Evolutionary conservation across 2,888 invertebrate genomes (phyloP), one percentile per base, ranked within the genome.

Genomic region (Mimachlamys varia): DNA sequence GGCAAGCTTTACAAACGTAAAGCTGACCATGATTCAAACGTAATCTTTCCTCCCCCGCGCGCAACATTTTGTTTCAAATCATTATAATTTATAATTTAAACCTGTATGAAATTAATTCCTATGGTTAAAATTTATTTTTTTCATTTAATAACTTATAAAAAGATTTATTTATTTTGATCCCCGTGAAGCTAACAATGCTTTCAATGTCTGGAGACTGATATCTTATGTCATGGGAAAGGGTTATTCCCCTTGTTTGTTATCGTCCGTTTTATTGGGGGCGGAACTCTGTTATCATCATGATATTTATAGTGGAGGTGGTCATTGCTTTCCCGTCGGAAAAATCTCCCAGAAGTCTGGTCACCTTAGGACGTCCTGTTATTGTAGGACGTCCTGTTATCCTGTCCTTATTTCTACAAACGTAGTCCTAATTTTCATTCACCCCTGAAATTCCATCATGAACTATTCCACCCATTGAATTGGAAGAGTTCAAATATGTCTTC

Each of bases 161-260:
- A 12, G 2, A 0, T 76, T 76, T 33, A 10, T 76, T 76, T 7
- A 0, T 76, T 76, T 76, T 76, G 4, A n/a, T 58, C 19, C 1
- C 27, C 13, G 22, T 33, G 12, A 76, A 76, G 76, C 76, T 33
- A 13, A 76, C 76, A 27, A 76, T 0, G 33, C 76, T 33, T 33
- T 0, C 2, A 33, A 27, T 33, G 33, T 76, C 76, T 33, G 76
- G 76, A 76, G 76, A 76, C 76, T 22, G 58, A 58, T 58, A 58
- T 58, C 22, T 76, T 76, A 76, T 76, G 27, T 76, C 33, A 76
- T 13, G 12, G 7, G 27, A 15, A 27, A 76, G 76, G 76, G 76
- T 76, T 76, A 76, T 76, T 76, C 76, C 76, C 76, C 76, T 76
- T 76, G 76, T 27, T 76, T 76, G 76, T 76, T 76, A 33, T 62